These are phyloP conservation scores for Pandemis corylana DNA, from an alignment of 2,888 invertebrate genomes.

Conservation along the genomic window DNA sequence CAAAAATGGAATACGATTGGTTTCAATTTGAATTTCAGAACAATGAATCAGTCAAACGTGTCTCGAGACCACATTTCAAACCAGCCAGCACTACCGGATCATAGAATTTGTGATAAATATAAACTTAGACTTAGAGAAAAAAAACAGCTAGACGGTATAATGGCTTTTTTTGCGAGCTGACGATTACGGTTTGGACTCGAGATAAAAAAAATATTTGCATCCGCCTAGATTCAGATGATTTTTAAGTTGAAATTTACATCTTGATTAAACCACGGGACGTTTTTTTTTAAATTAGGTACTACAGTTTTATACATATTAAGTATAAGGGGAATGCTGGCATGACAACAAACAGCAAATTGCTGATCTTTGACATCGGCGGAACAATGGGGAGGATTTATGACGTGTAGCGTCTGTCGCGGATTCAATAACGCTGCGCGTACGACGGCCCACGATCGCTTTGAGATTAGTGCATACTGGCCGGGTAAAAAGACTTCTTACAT, in stretches of 20 bases:
- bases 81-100: constrained; percentile 28
- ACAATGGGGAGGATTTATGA: constrained; percentile 75
- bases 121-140: constrained; percentile 14
- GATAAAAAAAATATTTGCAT: constrained; percentile 12
- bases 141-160: constrained; percentile 15
- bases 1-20: constrained; percentile 36
- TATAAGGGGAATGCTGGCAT: constrained; percentile 56
- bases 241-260: constrained; percentile 10
- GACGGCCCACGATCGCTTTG: constrained; percentile 41
- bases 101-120: constrained; percentile 25
- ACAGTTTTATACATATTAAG: constrained; percentile 19
- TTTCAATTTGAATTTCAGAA: constrained; percentile 37
- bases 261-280: constrained; percentile 5
- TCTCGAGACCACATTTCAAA: constrained; percentile 22
- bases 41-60: constrained; percentile 25
- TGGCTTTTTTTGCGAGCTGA: constrained; percentile 26
- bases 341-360: constrained; percentile 82
- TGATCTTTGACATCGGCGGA: constrained; percentile 81
- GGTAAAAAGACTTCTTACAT: not conserved
- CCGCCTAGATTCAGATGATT: not conserved
- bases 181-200: constrained; percentile 5
- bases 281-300: not conserved
- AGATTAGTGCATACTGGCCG: constrained; percentile 29
- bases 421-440: constrained; percentile 49
- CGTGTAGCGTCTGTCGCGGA: constrained; percentile 55